Conservation (phyloP, 2,888 invertebrate species). For the Nomada goodeniana region DNA sequence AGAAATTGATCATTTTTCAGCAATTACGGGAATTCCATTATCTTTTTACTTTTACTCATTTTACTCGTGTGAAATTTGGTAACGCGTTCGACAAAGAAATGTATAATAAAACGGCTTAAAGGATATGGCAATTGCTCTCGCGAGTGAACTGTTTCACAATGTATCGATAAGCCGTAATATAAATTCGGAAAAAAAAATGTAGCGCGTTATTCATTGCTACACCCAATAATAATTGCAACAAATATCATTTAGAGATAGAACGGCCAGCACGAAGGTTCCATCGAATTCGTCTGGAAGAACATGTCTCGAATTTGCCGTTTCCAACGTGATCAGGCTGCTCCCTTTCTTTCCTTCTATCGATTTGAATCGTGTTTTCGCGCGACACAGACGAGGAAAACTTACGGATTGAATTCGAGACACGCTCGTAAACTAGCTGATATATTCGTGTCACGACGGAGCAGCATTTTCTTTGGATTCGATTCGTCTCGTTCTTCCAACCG, state of each 20-base stretch:
- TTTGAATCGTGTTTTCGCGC: slow-evolving; percentile 1
- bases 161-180: not conserved
- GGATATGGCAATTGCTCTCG: not conserved
- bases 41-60: too few relatives aligned
- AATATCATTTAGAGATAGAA: not conserved
- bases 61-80: too few relatives aligned
- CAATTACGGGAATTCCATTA: too few relatives aligned
- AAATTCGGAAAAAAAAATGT: too few relatives aligned
- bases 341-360: slow-evolving; percentile 2
- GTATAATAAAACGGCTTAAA: too few relatives aligned
- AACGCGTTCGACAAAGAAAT: too few relatives aligned
- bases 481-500: slow-evolving; percentile 64
- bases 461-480: slow-evolving; percentile 59
- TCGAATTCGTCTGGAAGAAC: slow-evolving; percentile 10
- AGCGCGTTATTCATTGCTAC: too few relatives aligned
- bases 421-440: slow-evolving; percentile 74
- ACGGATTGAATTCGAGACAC: slow-evolving; percentile 78
- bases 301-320: slow-evolving; percentile 54
- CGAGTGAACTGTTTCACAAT: not conserved
- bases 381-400: slow-evolving; percentile 37
- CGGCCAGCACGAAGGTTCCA: not conserved
- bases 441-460: slow-evolving; percentile 80
- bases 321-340: slow-evolving; percentile 11
- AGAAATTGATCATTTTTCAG: not conserved
- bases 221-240: not conserved